A percentile compares a stretch with the other conserved stretches of the same genome.
Conservation (phyloP, 2,113 vertebrate species). For the Lanius collurio region DNA sequence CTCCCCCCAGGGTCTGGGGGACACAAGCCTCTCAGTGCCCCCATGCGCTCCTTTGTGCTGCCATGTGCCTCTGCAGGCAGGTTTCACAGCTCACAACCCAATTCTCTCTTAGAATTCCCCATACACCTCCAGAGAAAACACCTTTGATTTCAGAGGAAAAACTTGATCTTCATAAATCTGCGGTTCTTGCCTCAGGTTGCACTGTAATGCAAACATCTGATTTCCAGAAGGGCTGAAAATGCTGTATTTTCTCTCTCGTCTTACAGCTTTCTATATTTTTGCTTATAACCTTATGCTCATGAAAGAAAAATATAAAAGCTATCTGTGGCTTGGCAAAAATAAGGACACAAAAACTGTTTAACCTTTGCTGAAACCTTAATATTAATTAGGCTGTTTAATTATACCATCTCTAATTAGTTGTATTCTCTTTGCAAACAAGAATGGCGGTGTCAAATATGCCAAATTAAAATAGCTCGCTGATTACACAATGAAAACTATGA, state of each 20-base stretch:
- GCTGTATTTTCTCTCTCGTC: background rate
- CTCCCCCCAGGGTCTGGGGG: too few relatives aligned
- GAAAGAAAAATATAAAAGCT: background rate
- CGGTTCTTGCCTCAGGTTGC: background rate
- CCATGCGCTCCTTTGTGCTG: too few relatives aligned
- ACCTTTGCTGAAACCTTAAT: background rate
- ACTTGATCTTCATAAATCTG: background rate
- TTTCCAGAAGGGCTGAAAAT: background rate
- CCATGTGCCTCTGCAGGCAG: too few relatives aligned
- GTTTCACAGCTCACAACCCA: too few relatives aligned
- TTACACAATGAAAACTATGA: background rate
- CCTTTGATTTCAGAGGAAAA: background rate
- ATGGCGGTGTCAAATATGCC: background rate
- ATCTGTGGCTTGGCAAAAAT: background rate
- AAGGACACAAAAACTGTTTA: background rate
- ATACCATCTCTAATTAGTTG: constrained; percentile 4
- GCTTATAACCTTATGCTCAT: background rate
- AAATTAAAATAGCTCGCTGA: background rate
- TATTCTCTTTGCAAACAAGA: constrained; percentile 40
- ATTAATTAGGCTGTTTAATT: constrained; percentile 17
- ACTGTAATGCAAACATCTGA: background rate
- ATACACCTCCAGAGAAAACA: background rate
- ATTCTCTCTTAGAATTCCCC: too few relatives aligned
- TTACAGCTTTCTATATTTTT: background rate
- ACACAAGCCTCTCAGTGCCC: too few relatives aligned